Evolutionary conservation across 2,797 vertebrate species (phyloP), one percentile per base, ranked within the genome.

Genomic region (Petrocephalus sullivani): DNA sequence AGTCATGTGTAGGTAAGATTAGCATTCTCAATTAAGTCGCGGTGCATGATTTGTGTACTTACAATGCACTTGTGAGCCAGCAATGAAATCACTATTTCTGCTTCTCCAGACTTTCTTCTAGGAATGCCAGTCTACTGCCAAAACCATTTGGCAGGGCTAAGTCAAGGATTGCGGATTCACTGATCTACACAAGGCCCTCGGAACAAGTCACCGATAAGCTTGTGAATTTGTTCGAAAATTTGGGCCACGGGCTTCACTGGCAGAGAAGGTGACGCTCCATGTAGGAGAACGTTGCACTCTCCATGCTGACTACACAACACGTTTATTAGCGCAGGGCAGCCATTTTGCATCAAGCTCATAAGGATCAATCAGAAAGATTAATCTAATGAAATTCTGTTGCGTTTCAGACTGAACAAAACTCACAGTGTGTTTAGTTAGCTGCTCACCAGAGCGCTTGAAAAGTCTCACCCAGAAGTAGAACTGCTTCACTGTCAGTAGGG

Each of bases 11-110:
- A 81, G 87, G 84, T 88, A 89, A 92, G 93, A 95, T 95, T 94
- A 93, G 93, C 94, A 94, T 94, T 94, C 91, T 92, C 92, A 93
- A 93, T 94, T 92, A 95, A 94, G 93, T 93, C 92, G 33, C 81
- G 90, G 90, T 49, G 10, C 84, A 23, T 54, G 86, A 89, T 88
- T 81, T 46, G 85, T 92, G 92, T 91, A 92, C 94, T 95, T 93
- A 93, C 91, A 93, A 85, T 90, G 90, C 91, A 91, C 89, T 92
- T 61, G 86, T 91, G 90, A 92, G 90, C 87, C 90, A 51, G 54
- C 90, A 89, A 90, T 92, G 85, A 93, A 95, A 94, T 93, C 93
- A 90, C 90, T 91, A 92, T 94, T 92, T 93, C 92, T 93, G 82
- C 89, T 89, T 88, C 92, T 91, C 90, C 16, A 93, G 91, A 89